Evolutionary conservation across 2,113 vertebrate species (phyloP), one percentile per base, ranked within the genome.

Genomic region (Perccottus glenii): DNA sequence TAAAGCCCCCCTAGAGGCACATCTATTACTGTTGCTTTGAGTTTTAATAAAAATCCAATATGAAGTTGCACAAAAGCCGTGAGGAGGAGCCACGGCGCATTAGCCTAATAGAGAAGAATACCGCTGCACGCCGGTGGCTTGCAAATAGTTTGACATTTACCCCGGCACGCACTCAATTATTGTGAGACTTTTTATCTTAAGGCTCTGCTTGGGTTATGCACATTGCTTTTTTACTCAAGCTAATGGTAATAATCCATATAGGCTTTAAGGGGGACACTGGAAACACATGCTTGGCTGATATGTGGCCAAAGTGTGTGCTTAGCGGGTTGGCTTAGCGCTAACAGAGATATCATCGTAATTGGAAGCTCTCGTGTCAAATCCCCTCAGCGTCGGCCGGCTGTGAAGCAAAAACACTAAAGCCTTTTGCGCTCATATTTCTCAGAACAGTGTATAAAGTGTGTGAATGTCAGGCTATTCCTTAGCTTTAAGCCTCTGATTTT

Each of bases 11-110:
- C 87, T 83, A 75, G 80, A 89, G 90, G 84, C 84, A 77, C 67
- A 78, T 86, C 86, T 79, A 90, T 91, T 88, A 89, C 86, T 70
- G 75, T 73, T 74, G 81, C 75, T 82, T 84, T 78, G 82, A 82
- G 81, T 87, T 89, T 87, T 87, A 92, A 90, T 90, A 92, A 91
- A 88, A 89, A 90, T 89, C 78, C 87, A 89, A 89, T 90, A 88
- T 88, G 77, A 86, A 89, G 85, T 87, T 88, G 75, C 78, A 85
- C 84, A 86, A 89, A 27, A 81, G 82, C 82, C 64, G 47, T 82
- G 70, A 88, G 86, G 86, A 87, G 77, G 62, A 78, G 78, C 76
- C 87, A 67, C 33, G 49, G 62, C 74, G 77, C 75, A 90, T 88
- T 84, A 87, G 69, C 82, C 86, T 87, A 90, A 90, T 90, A 79